Evolutionary conservation across 1,140 invertebrate species (phyloP).

Genomic region (Diorhabda elongata): DNA sequence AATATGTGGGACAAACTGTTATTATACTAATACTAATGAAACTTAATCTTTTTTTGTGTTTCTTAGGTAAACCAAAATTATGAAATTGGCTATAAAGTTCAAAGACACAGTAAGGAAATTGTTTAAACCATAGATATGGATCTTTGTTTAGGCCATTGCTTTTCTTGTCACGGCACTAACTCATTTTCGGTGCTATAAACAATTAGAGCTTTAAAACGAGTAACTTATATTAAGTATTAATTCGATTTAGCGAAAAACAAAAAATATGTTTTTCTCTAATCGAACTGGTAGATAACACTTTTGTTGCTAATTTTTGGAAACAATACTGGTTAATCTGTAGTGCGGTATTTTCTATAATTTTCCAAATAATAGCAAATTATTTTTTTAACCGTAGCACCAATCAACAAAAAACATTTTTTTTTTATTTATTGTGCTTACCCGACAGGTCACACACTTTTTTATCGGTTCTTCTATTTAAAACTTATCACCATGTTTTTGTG

Average conservation of each 20-base stretch:
- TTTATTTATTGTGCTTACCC: constrained; percentile 19
- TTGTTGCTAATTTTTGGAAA: not conserved
- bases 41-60: constrained; percentile 9
- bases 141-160: constrained; percentile 13
- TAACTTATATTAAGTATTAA: not conserved
- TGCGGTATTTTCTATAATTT: too few species aligned
- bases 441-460: constrained; percentile 4
- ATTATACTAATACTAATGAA: constrained; percentile 3
- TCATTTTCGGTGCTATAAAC: constrained; percentile 13
- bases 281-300: not conserved
- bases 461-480: constrained; percentile 12
- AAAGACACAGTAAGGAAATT: constrained; percentile 23
- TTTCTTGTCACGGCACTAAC: constrained; percentile 17
- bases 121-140: constrained; percentile 13
- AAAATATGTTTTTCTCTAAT: not conserved
- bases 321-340: too few species aligned
- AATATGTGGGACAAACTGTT: too few species aligned
- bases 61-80: constrained; percentile 31
- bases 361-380: too few species aligned
- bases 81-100: constrained; percentile 15
- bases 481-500: constrained; percentile 24
- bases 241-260: not conserved
- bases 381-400: constrained; percentile 4
- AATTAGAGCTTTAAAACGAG: not conserved
- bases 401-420: not conserved